Base-by-base conservation (phyloP, 2,888 invertebrate genomes). In the Caenorhabditis plicata region DNA sequence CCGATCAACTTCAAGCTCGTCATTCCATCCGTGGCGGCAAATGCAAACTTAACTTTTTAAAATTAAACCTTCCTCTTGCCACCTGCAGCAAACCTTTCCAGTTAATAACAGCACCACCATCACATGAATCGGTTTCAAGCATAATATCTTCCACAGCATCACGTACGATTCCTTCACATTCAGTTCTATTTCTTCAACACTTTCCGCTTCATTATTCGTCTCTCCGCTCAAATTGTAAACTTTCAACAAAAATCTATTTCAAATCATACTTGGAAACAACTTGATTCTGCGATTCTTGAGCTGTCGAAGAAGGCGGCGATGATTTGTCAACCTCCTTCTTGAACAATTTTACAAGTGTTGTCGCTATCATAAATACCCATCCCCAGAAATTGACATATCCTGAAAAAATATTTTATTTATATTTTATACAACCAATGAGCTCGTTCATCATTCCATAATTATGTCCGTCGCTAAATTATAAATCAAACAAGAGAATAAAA, bases 341-440 rank as follows among this genome's bases (percentile, higher is more conserved):
- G n/a, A 93, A 85, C 13, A 94, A 58, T 31, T 90, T 89, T 41
- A 96, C 88, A 2, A 95, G 79, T 0, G 92, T 91, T 0, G 98
- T 99, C 1, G 90, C 88, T 1, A 89, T 81, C 43, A 98, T 85
- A 82, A 96, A 99, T 2, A 90, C 85, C 83, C 91, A 86, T 4
- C 93, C 93, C 95, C 96, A 98, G 82, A 95, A 92, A 81, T 88
- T 88, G 15, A 98, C 85, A 83, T 95, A 99, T 70, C 90, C 90
- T 86, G 83, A 42, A 68, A 68, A 23, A 25, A n/a, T 31, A 15
- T n/a, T n/a, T n/a, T n/a, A n/a, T n/a, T n/a, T n/a, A n/a, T n/a
- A n/a, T n/a, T n/a, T n/a, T n/a, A n/a, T n/a, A n/a, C n/a, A n/a
- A n/a, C n/a, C n/a, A n/a, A n/a, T n/a, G n/a, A n/a, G n/a, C n/a